phyloP scores from a whole-genome alignment of 2,888 invertebrate species.

The Megamerina dolium region DNA sequence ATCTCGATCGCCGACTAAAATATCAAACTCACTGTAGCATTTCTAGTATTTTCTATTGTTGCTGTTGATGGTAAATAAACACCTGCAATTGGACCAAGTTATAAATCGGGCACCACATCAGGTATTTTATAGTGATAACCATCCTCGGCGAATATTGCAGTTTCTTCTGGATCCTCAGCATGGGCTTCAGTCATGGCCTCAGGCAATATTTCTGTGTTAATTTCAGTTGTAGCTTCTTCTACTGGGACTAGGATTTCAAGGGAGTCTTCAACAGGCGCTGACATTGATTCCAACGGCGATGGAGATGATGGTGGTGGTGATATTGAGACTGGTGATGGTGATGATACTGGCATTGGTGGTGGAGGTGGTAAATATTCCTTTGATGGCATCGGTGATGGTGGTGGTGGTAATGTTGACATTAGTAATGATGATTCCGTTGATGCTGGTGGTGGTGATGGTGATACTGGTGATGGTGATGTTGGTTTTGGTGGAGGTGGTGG shows the following conservation, averaged over 20 bases:
- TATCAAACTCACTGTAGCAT: no score
- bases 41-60: no score
- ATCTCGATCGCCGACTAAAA: no score
- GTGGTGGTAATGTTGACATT: conserved; percentile 4
- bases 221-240: conserved; percentile 9
- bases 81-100: no score
- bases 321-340: not conserved
- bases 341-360: conserved; percentile 13
- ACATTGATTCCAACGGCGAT: conserved; percentile 6
- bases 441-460: not conserved
- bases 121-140: conserved; percentile 39
- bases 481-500: conserved; percentile 13
- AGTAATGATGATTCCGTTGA: conserved; percentile 6
- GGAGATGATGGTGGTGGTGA: not conserved
- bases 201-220: conserved; percentile 4
- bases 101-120: conserved; percentile 27
- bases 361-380: conserved; percentile 29
- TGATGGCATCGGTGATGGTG: conserved; percentile 5
- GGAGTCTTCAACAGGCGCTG: no score
- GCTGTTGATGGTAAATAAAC: no score
- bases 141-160: conserved; percentile 27
- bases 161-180: conserved; percentile 20
- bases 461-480: not conserved
- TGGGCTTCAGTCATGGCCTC: conserved; percentile 14
- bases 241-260: no score